Evolutionary conservation across 2,888 invertebrate genomes (phyloP).

Genomic region (Watsonalla cultraria): DNA sequence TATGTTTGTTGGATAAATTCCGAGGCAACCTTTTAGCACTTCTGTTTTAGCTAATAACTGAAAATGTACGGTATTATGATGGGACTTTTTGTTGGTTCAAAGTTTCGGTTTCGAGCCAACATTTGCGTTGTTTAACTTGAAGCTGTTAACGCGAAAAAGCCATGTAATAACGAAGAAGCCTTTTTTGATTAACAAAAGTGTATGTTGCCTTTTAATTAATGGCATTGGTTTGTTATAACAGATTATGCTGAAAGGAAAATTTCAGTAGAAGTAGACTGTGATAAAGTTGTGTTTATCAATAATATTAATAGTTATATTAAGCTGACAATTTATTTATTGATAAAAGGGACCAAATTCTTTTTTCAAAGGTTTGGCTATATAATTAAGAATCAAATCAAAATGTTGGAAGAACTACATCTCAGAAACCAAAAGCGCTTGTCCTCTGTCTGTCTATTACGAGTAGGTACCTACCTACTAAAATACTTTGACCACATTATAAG

Average conservation of each 20-base stretch:
- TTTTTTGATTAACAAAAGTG: neutral
- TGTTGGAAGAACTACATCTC: no score
- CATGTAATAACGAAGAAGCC: neutral
- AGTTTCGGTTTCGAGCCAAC: neutral
- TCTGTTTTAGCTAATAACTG: neutral
- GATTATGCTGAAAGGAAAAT: neutral
- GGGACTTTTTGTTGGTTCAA: neutral
- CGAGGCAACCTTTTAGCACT: neutral
- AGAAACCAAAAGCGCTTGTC: no score
- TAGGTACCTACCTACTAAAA: no score
- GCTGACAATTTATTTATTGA: no score
- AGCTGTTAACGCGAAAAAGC: neutral
- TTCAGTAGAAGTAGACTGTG: no score
- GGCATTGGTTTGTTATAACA: neutral
- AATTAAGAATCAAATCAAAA: no score
- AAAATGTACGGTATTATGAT: neutral
- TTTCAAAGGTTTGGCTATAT: no score
- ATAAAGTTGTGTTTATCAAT: no score
- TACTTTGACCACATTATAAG: no score
- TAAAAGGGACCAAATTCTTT: no score
- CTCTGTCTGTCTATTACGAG: no score
- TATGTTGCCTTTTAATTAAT: neutral
- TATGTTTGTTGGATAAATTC: neutral
- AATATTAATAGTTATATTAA: no score
- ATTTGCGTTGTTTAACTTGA: neutral